Base-by-base conservation (phyloP, 2,113 vertebrate species). In the Orycteropus afer region DNA sequence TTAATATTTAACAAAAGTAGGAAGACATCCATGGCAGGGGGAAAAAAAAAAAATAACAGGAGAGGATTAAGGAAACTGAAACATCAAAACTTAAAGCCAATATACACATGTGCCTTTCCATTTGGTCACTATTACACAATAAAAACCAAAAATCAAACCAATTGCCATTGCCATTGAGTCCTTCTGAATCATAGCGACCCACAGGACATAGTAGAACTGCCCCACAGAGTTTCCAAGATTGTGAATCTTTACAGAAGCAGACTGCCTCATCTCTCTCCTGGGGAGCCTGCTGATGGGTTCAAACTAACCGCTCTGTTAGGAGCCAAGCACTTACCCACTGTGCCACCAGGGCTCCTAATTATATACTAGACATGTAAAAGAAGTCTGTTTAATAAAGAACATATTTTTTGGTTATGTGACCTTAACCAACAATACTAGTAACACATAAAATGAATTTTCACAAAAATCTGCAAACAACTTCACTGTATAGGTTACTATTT, bases 341-440 rank as follows among this genome's bases (percentile, higher is more conserved):
- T 7, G 25, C 59, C 25, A 25, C 59, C 59, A 61, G 59, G 23
- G 27, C 59, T 25, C 59, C 59, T 61, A 9, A 12, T 7, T 2
- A 23, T 51, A 40, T 0, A 10, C 27, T 4, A 17, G 17, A 57
- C 32, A 20, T 2, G 2, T 0, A 32, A 83, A 20, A 14, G 20
- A 22, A 20, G 40, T 47, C 3, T 15, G 18, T 3, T 15, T n/a
- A 32, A 49, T 1, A 10, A 32, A 8, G 20, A 2, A 7, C 32
- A 40, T 4, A 13, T 7, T 9, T 15, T 34, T 23, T 12, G 53
- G 27, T 45, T 25, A 2, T 1, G 57, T 40, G 1, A 78, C 47
- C 53, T 23, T 3, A 23, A 22, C 34, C 7, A 34, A 4, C 2
- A n/a, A 45, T 13, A 11, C 32, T 0, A 23, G 17, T 0, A 2